These are phyloP conservation scores for Andrena dorsata DNA, from an alignment of 2,888 invertebrate genomes.

Conservation along the genomic window DNA sequence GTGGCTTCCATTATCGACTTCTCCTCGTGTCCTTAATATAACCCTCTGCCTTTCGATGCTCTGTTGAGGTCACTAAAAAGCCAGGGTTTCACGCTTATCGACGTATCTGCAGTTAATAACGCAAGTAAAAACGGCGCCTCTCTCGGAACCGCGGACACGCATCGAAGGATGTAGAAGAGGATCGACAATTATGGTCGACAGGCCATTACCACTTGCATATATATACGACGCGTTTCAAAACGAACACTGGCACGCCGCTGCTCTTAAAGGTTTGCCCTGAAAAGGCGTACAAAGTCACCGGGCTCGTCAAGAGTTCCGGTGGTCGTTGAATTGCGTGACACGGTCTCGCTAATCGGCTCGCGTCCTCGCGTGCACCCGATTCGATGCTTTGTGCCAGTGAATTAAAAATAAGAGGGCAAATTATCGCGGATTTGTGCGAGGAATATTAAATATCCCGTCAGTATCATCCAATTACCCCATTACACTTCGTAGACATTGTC, in stretches of 20 bases:
- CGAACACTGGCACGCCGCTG: constrained; percentile 50
- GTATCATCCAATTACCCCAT: constrained; percentile 19
- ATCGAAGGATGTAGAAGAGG: constrained; percentile 64
- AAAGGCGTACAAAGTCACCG: constrained; percentile 59
- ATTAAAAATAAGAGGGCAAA: constrained; percentile 46
- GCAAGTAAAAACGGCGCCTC: constrained; percentile 39
- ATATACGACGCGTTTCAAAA: constrained; percentile 66
- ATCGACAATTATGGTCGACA: constrained; percentile 67
- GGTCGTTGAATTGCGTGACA: constrained; percentile 68
- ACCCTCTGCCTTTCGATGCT: constrained; percentile 3
- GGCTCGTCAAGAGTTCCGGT: constrained; percentile 61
- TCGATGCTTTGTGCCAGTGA: constrained; percentile 54
- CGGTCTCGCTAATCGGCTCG: constrained; percentile 57
- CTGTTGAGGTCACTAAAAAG: constrained; percentile 44
- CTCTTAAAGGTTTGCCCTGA: constrained; percentile 55
- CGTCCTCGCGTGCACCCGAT: constrained; percentile 57
- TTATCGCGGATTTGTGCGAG: constrained; percentile 49
- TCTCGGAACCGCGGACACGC: constrained; percentile 57
- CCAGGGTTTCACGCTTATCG: constrained; percentile 45
- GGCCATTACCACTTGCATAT: constrained; percentile 66
- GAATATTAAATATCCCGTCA: constrained; percentile 58
- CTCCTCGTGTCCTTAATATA: not conserved
- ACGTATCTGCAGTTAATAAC: constrained; percentile 51
- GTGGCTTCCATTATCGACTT: not conserved
- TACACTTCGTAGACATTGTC: constrained; percentile 15